Evolutionary conservation across 2,888 invertebrate species (phyloP), one percentile per base, ranked within the genome.

Genomic region (Bedellia somnulentella): DNA sequence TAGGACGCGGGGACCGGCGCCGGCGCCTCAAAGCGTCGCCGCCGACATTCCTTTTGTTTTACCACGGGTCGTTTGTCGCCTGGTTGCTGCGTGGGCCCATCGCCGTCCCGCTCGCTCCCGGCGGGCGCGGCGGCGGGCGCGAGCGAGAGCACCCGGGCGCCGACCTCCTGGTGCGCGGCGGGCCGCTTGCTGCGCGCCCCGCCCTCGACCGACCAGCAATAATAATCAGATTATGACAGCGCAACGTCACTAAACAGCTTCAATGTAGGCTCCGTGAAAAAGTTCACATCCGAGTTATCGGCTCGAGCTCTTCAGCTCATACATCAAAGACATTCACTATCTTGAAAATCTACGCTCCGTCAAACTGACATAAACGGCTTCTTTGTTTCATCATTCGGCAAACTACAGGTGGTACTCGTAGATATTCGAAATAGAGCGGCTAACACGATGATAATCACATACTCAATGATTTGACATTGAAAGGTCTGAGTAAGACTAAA

Each of bases 1-100:
- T 71, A 73, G 71, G 59, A 66, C 58, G 63, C 67, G 62, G 67
- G 60, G 60, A 55, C 54, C 18, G 70, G 70, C 68, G 71, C 71
- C 71, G 39, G 71, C 73, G 70, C 68, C 70, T 71, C 73, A 73
- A 73, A 73, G 73, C 71, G 63, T 70, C 73, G 62, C 70, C 62
- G 63, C 60, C 68, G 62, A 68, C 73, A 75, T 75, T 75, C 73
- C 73, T 73, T 75, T 75, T 75, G 75, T 75, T 73, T 76, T 75
- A 75, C 70, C 68, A 70, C 60, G 73, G 70, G 62, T 68, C 68
- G 71, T 63, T 73, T 73, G 76, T 75, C 73, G 71, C 73, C 70
- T 68, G 68, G 54, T 47, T 47, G 61, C 46, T 57, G 58, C 54
- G 52, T 44, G 53, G 47, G 51, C 39, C 41, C 44, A 37, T 33